These are phyloP conservation scores for Macrocentrus cingulum DNA, from an alignment of 1,140 invertebrate genomes.

Conservation along the genomic window DNA sequence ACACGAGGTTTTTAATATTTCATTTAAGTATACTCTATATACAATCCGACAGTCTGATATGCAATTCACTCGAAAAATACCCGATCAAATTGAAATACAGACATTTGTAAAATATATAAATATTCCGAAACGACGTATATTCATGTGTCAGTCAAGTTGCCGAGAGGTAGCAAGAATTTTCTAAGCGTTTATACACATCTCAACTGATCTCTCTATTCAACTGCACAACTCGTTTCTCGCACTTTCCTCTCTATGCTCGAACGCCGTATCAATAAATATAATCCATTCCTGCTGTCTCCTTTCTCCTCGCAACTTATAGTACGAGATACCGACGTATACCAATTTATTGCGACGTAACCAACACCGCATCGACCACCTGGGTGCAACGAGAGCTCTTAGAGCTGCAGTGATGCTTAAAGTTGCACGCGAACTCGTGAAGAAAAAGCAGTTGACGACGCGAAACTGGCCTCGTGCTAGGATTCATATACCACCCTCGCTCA, in stretches of 20 bases:
- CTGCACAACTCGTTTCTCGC: constrained; percentile 1
- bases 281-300: constrained; percentile 13
- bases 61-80: too few species aligned
- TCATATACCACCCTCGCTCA: background rate
- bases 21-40: too few species aligned
- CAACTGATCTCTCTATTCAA: background rate
- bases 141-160: background rate
- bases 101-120: too few species aligned
- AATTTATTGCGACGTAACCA: constrained; percentile 42
- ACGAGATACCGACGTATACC: constrained; percentile 38
- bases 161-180: too few species aligned
- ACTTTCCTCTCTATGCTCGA: background rate
- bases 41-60: too few species aligned
- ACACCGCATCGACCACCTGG: constrained; percentile 38
- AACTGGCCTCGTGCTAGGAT: too few species aligned
- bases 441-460: too few species aligned
- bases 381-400: constrained; percentile 21
- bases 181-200: background rate
- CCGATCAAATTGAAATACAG: too few species aligned
- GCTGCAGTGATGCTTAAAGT: background rate
- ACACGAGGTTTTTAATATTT: too few species aligned
- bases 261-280: constrained; percentile 21
- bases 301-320: background rate
- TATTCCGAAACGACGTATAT: background rate
- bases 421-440: background rate